These are phyloP conservation scores for Halocynthia roretzi DNA, from an alignment of 23 tunicate species.

Conservation along the genomic window DNA sequence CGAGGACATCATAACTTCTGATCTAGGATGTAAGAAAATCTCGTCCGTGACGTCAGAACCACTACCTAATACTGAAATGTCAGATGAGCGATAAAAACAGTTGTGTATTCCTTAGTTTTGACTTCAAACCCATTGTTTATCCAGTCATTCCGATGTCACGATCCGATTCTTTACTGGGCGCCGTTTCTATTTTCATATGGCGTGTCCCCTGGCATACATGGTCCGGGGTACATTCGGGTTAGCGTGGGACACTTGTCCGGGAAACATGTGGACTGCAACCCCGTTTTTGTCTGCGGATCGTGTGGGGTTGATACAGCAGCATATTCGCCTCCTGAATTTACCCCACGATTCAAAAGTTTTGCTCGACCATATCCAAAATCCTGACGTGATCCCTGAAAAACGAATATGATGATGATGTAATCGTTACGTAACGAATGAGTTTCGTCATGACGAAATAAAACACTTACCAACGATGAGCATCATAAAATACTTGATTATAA, in stretches of 20 bases:
- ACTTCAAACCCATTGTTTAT: no score
- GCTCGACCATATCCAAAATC: conserved; percentile 94
- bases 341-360: conserved; percentile 84
- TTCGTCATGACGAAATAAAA: conserved; percentile 1
- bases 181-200: background rate
- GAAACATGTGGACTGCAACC: conserved; percentile 1
- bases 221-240: background rate
- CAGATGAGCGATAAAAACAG: no score
- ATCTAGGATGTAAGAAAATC: no score
- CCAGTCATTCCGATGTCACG: no score
- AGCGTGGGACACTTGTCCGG: conserved; percentile 5
- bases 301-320: conserved; percentile 5
- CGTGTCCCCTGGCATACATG: conserved; percentile 5
- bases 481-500: conserved; percentile 70
- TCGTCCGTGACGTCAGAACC: no score
- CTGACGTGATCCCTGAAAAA: conserved; percentile 78
- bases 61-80: no score
- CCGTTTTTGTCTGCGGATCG: background rate
- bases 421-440: background rate
- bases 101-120: no score
- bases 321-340: conserved; percentile 18
- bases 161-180: no score
- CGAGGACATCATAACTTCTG: no score
- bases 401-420: background rate
- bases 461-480: conserved; percentile 50